These are phyloP conservation scores for Philereme vetulata DNA, from an alignment of 2,888 invertebrate genomes.

Conservation along the genomic window DNA sequence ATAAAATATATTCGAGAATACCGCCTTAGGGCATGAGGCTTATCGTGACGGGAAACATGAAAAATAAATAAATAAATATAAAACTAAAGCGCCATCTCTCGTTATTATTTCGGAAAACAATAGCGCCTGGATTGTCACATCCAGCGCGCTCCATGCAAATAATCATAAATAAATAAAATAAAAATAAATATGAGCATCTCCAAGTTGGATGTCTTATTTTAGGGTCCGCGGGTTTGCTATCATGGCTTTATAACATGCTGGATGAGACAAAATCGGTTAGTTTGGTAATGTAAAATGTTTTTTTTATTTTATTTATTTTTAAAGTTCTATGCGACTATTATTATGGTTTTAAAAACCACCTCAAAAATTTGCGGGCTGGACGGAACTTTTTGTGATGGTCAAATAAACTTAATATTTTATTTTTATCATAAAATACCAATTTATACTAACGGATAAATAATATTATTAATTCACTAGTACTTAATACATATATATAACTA, in stretches of 20 bases:
- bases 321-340: no score
- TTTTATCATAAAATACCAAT: no score
- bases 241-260: conserved; percentile 36
- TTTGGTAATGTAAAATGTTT: background rate
- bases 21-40: conserved; percentile 40
- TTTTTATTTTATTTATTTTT: no score
- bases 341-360: no score
- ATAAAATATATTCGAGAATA: conserved; percentile 38
- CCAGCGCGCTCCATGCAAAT: conserved; percentile 80
- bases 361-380: no score
- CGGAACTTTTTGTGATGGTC: no score
- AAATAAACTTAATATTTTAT: no score
- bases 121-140: conserved; percentile 78
- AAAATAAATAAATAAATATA: conserved; percentile 53
- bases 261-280: conserved; percentile 5
- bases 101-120: conserved; percentile 81
- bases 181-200: conserved; percentile 77
- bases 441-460: no score
- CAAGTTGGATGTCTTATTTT: conserved; percentile 75
- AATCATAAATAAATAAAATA: conserved; percentile 83
- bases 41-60: conserved; percentile 64
- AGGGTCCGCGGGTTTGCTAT: conserved; percentile 56
- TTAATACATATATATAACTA: no score
- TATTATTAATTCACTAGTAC: no score
- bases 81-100: conserved; percentile 76